Conservation (phyloP, 2,113 vertebrate species). For the Pterocles orientalis region DNA sequence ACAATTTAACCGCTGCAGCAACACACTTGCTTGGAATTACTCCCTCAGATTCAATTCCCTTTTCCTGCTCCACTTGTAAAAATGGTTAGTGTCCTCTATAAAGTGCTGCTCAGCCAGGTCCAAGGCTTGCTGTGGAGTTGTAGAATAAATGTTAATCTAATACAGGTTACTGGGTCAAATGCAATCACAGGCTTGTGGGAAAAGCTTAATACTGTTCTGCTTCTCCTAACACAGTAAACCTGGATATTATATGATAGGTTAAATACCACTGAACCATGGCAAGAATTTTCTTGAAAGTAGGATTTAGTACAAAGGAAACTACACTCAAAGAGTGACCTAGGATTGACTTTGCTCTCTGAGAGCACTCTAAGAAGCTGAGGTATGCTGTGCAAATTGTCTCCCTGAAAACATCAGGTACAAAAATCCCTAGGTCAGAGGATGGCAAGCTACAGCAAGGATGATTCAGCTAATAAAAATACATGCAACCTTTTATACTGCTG, state of each 20-base stretch:
- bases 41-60: conserved; percentile 85
- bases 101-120: conserved; percentile 80
- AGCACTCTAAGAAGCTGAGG: conserved; percentile 65
- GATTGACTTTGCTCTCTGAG: conserved; percentile 79
- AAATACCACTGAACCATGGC: conserved; percentile 85
- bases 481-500: not conserved
- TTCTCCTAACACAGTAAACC: conserved; percentile 86
- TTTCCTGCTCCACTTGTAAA: conserved; percentile 86
- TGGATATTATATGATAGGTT: conserved; percentile 88
- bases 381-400: conserved; percentile 71
- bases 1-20: conserved; percentile 81
- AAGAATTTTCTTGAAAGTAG: conserved; percentile 84
- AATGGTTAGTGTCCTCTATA: conserved; percentile 84
- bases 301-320: conserved; percentile 84
- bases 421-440: conserved; percentile 53
- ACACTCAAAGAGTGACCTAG: conserved; percentile 80
- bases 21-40: conserved; percentile 83
- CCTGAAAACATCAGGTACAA: conserved; percentile 55
- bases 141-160: conserved; percentile 90
- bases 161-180: conserved; percentile 89
- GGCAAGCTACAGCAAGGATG: conserved; percentile 46
- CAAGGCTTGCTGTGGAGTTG: conserved; percentile 81
- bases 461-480: conserved; percentile 55
- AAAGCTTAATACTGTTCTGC: conserved; percentile 88
- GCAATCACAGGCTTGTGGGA: conserved; percentile 87